Percentiles rank a stretch among this genome's conserved stretches.
These are phyloP conservation scores for Dermochelys coriacea DNA, from an alignment of 2,797 vertebrate species.

Conservation along the genomic window DNA sequence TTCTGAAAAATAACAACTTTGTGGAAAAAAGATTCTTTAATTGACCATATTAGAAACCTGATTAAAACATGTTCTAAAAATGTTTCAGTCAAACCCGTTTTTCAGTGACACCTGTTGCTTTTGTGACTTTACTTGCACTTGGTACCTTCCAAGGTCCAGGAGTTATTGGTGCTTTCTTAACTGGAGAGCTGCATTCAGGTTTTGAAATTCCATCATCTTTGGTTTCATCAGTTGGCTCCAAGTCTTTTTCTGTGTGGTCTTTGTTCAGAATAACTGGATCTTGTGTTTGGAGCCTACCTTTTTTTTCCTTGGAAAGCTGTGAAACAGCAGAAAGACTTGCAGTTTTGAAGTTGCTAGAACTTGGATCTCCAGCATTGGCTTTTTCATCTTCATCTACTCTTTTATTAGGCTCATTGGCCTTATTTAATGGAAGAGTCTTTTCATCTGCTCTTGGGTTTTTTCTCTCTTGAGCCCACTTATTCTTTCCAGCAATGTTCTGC, in stretches of 20 bases:
- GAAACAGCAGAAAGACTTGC: constrained; percentile 66
- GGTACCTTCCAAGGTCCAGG: constrained; percentile 98
- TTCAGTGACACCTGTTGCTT: constrained; percentile 45
- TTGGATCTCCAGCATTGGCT: constrained; percentile 37
- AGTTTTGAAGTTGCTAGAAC: constrained; percentile 61
- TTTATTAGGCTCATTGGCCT: constrained; percentile 71
- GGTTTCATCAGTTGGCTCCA: constrained; percentile 76
- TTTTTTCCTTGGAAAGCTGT: constrained; percentile 56
- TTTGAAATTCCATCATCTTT: constrained; percentile 73
- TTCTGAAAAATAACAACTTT: background rate
- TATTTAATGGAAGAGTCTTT: constrained; percentile 43
- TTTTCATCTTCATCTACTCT: constrained; percentile 67
- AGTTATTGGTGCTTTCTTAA: constrained; percentile 86
- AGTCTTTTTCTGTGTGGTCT: constrained; percentile 51
- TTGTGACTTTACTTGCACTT: constrained; percentile 83
- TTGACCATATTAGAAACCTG: constrained; percentile 8
- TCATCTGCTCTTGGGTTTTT: background rate
- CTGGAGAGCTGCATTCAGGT: constrained; percentile 76
- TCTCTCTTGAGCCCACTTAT: constrained; percentile 55
- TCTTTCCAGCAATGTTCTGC: constrained; percentile 67
- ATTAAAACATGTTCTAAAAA: constrained; percentile 14
- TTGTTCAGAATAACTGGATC: constrained; percentile 60
- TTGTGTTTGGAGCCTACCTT: constrained; percentile 72
- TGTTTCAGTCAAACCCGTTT: constrained; percentile 66
- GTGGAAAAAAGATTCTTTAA: constrained; percentile 39